Evolutionary conservation across 1,140 invertebrate genomes (phyloP).

Genomic region (Drosophila erecta): DNA sequence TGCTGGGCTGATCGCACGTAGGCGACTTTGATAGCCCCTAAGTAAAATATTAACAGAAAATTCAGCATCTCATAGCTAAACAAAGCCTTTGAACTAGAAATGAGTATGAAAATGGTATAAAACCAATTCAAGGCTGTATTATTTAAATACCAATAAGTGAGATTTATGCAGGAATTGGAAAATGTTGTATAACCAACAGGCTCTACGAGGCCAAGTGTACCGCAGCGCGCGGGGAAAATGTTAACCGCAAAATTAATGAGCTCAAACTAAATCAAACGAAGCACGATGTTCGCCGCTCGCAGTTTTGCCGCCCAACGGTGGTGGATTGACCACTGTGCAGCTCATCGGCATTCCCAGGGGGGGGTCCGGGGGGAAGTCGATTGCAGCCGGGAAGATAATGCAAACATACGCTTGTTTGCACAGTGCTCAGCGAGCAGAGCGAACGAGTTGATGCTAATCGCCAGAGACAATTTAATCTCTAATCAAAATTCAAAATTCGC

Average conservation of each 20-base stretch:
- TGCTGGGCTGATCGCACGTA: neutral
- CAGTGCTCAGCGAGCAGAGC: conserved; percentile 45
- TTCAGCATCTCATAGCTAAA: too few relatives aligned
- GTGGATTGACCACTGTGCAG: conserved; percentile 40
- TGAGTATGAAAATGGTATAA: too few relatives aligned
- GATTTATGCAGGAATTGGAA: too few relatives aligned
- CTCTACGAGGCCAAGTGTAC: conserved; percentile 11
- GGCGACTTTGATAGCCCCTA: conserved; percentile 1
- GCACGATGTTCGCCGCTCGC: conserved; percentile 55
- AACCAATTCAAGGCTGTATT: too few relatives aligned
- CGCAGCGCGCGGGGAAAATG: conserved; percentile 33
- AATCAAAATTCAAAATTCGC: conserved; percentile 81
- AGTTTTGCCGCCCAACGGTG: conserved; percentile 13
- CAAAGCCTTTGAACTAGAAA: too few relatives aligned
- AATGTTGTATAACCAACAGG: neutral
- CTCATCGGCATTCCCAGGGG: neutral
- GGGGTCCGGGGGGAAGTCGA: neutral
- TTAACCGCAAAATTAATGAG: conserved; percentile 79
- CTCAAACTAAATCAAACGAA: conserved; percentile 74
- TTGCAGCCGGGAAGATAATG: conserved; percentile 66
- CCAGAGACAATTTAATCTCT: conserved; percentile 81
- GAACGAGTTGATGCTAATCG: conserved; percentile 72
- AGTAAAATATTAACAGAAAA: neutral
- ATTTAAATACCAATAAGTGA: too few relatives aligned
- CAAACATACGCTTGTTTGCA: conserved; percentile 81